Evolutionary conservation across 2,888 invertebrate species (phyloP).

Genomic region (Lycia hirtaria): DNA sequence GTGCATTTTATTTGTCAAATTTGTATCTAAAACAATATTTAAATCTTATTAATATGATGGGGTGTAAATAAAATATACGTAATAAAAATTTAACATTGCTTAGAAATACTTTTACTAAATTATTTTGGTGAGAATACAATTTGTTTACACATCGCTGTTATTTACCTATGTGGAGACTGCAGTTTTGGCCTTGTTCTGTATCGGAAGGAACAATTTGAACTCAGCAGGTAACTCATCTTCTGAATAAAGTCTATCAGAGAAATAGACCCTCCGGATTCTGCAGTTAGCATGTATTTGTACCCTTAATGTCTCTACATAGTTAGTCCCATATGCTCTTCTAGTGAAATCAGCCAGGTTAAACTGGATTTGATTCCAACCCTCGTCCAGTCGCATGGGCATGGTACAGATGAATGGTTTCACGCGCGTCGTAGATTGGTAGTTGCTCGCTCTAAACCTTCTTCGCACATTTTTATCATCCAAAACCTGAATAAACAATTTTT

Average conservation of each 20-base stretch:
- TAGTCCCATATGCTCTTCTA: slow-evolving; percentile 97
- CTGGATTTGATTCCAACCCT: slow-evolving; percentile 98
- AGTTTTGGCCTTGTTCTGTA: slow-evolving; percentile 90
- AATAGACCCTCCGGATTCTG: slow-evolving; percentile 94
- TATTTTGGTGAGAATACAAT: slow-evolving; percentile 44
- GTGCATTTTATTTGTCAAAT: slow-evolving; percentile 39
- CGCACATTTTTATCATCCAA: slow-evolving; percentile 97
- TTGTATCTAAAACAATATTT: slow-evolving; percentile 35
- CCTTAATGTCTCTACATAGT: slow-evolving; percentile 95
- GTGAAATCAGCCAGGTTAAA: slow-evolving; percentile 98
- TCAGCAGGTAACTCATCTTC: slow-evolving; percentile 98
- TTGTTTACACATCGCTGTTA: slow-evolving; percentile 29
- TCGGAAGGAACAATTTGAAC: slow-evolving; percentile 97
- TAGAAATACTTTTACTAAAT: slow-evolving; percentile 69
- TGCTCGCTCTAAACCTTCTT: slow-evolving; percentile 95
- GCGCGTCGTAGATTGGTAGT: slow-evolving; percentile 97
- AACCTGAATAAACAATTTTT: slow-evolving; percentile 86
- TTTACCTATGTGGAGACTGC: slow-evolving; percentile 73
- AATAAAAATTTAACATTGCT: slow-evolving; percentile 64
- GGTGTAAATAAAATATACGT: slow-evolving; percentile 55
- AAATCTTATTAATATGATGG: slow-evolving; percentile 49
- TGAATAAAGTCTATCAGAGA: slow-evolving; percentile 96
- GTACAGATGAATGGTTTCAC: slow-evolving; percentile 99
- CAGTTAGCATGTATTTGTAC: slow-evolving; percentile 99
- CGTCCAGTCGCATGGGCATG: slow-evolving; percentile 97